Conservation (phyloP, 2,888 invertebrate species). For the Spilarctia lutea region DNA sequence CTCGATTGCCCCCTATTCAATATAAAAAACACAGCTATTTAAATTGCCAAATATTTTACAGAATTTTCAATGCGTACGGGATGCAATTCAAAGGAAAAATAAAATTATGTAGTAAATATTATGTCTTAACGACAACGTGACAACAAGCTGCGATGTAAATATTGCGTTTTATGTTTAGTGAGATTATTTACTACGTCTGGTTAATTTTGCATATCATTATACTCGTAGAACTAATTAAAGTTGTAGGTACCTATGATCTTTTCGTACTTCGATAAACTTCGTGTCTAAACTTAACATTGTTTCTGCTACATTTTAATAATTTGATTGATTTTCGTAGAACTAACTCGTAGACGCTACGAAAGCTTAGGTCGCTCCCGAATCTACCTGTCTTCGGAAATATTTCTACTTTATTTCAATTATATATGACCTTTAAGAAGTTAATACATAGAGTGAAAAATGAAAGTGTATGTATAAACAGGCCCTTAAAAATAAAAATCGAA, state of each 20-base stretch:
- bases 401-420: background rate
- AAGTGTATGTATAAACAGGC: background rate
- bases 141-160: background rate
- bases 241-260: too few relatives aligned
- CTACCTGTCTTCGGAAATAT: background rate
- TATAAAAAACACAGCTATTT: background rate
- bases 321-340: constrained; percentile 2
- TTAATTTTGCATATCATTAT: background rate
- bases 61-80: background rate
- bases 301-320: background rate
- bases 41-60: background rate
- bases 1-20: too few relatives aligned
- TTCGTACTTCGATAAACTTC: background rate
- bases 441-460: background rate
- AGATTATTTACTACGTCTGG: background rate
- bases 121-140: background rate
- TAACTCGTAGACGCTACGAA: constrained; percentile 7
- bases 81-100: too few relatives aligned
- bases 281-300: background rate
- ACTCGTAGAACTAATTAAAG: too few relatives aligned
- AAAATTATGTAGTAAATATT: background rate
- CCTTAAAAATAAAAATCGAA: background rate
- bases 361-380: background rate
- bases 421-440: background rate
- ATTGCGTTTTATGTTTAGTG: background rate